Conservation (phyloP, 1,140 invertebrate species). For the Steinernema feltiae region DNA sequence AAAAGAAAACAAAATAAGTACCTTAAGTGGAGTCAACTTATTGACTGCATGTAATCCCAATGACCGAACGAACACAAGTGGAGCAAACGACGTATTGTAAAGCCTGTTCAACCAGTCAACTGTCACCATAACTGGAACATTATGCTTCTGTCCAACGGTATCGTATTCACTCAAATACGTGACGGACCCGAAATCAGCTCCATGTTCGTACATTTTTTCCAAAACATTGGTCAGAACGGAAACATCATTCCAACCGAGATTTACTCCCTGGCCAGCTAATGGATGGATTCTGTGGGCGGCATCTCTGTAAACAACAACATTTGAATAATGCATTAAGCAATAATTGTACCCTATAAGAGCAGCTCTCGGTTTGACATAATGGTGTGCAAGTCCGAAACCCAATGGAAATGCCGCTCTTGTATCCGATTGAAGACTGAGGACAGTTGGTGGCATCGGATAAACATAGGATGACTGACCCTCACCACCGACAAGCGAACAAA, state of each 20-base stretch:
- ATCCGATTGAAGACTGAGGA: slow-evolving; percentile 65
- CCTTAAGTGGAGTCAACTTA: slow-evolving; percentile 72
- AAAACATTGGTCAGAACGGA: slow-evolving; percentile 68
- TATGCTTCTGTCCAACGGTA: slow-evolving; percentile 73
- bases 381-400: slow-evolving; percentile 77
- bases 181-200: slow-evolving; percentile 66
- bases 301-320: slow-evolving; percentile 65
- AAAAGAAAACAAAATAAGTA: slow-evolving; percentile 75
- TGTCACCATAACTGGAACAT: slow-evolving; percentile 77
- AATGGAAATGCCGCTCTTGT: slow-evolving; percentile 81
- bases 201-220: slow-evolving; percentile 68
- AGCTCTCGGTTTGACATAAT: slow-evolving; percentile 71
- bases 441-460: slow-evolving; percentile 72
- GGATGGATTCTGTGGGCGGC: slow-evolving; percentile 93
- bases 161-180: slow-evolving; percentile 75
- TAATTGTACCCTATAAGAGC: slow-evolving; percentile 73
- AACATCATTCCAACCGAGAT: slow-evolving; percentile 91
- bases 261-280: slow-evolving; percentile 90
- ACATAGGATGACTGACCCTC: slow-evolving; percentile 34
- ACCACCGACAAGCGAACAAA: slow-evolving; percentile 4
- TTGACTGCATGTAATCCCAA: slow-evolving; percentile 79
- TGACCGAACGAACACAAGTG: slow-evolving; percentile 74
- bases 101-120: slow-evolving; percentile 80
- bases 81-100: slow-evolving; percentile 72
- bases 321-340: slow-evolving; percentile 28